Base-by-base conservation (phyloP, 2,888 invertebrate genomes). In the Drosophila lacicola region DNA sequence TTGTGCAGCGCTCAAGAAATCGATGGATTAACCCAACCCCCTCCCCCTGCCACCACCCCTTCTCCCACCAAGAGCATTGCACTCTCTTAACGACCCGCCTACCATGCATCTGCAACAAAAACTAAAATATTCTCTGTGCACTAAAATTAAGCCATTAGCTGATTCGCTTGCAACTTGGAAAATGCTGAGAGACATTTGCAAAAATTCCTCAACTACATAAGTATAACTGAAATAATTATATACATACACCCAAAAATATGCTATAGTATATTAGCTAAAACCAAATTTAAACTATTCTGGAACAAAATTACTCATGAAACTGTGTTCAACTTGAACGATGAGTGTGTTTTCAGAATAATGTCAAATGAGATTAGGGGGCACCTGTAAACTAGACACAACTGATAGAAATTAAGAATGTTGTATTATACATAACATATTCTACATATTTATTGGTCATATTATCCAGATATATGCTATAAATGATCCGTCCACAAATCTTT, bases 1-100 rank as follows among this genome's bases (percentile, higher is more conserved):
- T 17, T 51, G 34, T 76, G 77, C 68, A 41, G 36, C 53, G 68
- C 55, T 55, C 50, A 76, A 72, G 68, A 72, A 77, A 75, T 75
- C 75, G 75, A 75, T 75, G 78, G 64, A 77, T 75, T 75, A 77
- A 46, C 57, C 36, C 56, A 19, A 33, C 13, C 36, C 37, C 17
- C 17, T 17, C 17, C 17, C 17, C 17, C 17, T 17, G n/a, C 0
- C 14, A 17, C 17, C 17, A 1, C 10, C 44, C n/a, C 21, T 10
- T 14, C 14, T 4, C 17, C 14, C 9, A 10, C 10, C 60, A 33
- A 51, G 64, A 33, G 56, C 56, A 56, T 49, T 65, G 44, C 70
- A 45, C 74, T 39, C 44, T 37, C 10, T 33, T 17, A 34, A 33
- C 47, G 10, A 19, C 47, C 29, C 47, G 10, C 34, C 17, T 14